These are phyloP conservation scores for Helicolenus hilgendorfi DNA, from an alignment of 2,797 vertebrate genomes.

Conservation along the genomic window DNA sequence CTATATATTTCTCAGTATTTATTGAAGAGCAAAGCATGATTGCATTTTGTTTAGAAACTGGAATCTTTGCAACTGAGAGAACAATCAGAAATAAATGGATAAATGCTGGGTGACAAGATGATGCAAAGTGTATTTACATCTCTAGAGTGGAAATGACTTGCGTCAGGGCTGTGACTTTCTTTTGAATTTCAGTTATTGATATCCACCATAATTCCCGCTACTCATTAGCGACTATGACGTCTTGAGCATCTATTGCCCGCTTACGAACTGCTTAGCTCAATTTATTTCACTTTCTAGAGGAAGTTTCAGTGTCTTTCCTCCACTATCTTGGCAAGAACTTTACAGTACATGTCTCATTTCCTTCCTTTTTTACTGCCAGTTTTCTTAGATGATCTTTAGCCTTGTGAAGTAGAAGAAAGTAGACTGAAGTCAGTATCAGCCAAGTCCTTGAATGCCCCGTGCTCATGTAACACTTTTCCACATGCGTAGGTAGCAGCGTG, in stretches of 20 bases:
- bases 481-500: constrained; percentile 25
- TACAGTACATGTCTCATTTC: constrained; percentile 50
- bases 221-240: constrained; percentile 37
- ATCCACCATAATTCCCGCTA: constrained; percentile 28
- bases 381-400: constrained; percentile 54
- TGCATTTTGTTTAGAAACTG: constrained; percentile 67
- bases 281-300: constrained; percentile 56
- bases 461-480: constrained; percentile 49
- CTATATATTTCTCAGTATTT: constrained; percentile 51
- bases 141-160: constrained; percentile 38
- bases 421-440: constrained; percentile 15
- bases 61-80: constrained; percentile 66
- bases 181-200: constrained; percentile 55
- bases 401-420: constrained; percentile 42
- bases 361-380: constrained; percentile 42
- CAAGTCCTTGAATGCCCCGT: constrained; percentile 46
- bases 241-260: constrained; percentile 34
- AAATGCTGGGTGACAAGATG: constrained; percentile 30
- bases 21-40: constrained; percentile 68
- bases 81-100: constrained; percentile 39
- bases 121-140: constrained; percentile 30
- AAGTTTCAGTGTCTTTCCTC: constrained; percentile 45
- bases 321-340: constrained; percentile 39
- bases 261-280: constrained; percentile 48
- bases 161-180: constrained; percentile 27